Evolutionary conservation across 2,888 invertebrate genomes (phyloP).

Genomic region (Tachina grossa): DNA sequence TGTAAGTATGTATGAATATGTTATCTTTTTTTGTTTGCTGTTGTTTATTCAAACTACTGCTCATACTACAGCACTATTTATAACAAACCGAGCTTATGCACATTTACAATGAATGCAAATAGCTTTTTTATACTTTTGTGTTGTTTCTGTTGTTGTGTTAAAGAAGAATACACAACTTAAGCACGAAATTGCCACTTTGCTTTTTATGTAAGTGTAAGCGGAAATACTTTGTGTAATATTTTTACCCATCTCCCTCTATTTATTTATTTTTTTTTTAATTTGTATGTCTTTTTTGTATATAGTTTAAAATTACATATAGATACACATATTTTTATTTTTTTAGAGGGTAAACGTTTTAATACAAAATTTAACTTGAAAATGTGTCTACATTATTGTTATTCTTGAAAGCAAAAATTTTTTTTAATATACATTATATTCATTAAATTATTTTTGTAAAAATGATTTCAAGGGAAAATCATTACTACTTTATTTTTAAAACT

Average conservation of each 20-base stretch:
- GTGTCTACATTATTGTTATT: not conserved
- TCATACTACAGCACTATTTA: constrained; percentile 32
- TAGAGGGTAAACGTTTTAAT: constrained; percentile 63
- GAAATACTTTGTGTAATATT: constrained; percentile 64
- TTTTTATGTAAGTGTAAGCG: constrained; percentile 65
- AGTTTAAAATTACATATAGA: not conserved
- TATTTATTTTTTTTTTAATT: constrained; percentile 16
- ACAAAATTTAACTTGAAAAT: constrained; percentile 65
- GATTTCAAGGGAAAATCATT: not conserved
- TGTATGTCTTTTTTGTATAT: constrained; percentile 51
- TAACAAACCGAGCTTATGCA: constrained; percentile 67
- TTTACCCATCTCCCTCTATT: constrained; percentile 21
- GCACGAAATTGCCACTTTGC: constrained; percentile 71
- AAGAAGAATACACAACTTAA: constrained; percentile 66
- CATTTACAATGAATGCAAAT: constrained; percentile 68
- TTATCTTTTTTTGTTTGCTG: constrained; percentile 47
- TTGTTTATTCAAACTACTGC: constrained; percentile 52
- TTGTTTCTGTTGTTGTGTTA: constrained; percentile 47
- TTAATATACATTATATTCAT: not conserved
- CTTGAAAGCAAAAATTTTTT: not conserved
- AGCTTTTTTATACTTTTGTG: constrained; percentile 34
- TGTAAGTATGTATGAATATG: too few relatives aligned
- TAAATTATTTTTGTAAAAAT: not conserved
- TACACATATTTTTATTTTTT: constrained; percentile 24
- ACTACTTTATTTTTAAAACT: not conserved